These are phyloP conservation scores for Melanargia galathea DNA, from an alignment of 2,888 invertebrate genomes.

Conservation along the genomic window DNA sequence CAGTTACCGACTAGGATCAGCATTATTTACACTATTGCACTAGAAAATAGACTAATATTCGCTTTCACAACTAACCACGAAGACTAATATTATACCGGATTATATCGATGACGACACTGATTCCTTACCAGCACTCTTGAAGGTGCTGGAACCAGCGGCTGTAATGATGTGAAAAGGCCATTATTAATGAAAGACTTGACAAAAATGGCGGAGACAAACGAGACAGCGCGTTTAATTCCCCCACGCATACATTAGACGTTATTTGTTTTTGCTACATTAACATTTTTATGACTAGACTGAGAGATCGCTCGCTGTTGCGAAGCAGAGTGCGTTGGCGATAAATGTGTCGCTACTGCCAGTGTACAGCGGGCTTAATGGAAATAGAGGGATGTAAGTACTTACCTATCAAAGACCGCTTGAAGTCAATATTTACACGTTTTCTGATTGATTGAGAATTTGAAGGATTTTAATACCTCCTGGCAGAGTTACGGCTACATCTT, in stretches of 20 bases:
- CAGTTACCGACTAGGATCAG: too few relatives aligned
- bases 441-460: too few relatives aligned
- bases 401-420: neutral
- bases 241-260: slow-evolving; percentile 76
- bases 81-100: neutral
- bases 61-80: too few relatives aligned
- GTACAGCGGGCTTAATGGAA: neutral
- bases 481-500: too few relatives aligned
- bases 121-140: neutral
- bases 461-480: too few relatives aligned
- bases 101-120: neutral
- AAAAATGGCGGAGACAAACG: slow-evolving; percentile 49
- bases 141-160: neutral
- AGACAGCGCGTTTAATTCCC: slow-evolving; percentile 68
- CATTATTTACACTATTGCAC: too few relatives aligned
- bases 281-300: slow-evolving; percentile 81
- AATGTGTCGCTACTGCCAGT: neutral
- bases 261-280: slow-evolving; percentile 80
- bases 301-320: slow-evolving; percentile 60
- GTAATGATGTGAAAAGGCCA: neutral
- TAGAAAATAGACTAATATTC: too few relatives aligned
- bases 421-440: neutral
- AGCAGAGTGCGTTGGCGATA: neutral
- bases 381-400: neutral
- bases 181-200: slow-evolving; percentile 44